Base-by-base conservation (phyloP, 2,113 vertebrate genomes). In the Equus przewalskii region DNA sequence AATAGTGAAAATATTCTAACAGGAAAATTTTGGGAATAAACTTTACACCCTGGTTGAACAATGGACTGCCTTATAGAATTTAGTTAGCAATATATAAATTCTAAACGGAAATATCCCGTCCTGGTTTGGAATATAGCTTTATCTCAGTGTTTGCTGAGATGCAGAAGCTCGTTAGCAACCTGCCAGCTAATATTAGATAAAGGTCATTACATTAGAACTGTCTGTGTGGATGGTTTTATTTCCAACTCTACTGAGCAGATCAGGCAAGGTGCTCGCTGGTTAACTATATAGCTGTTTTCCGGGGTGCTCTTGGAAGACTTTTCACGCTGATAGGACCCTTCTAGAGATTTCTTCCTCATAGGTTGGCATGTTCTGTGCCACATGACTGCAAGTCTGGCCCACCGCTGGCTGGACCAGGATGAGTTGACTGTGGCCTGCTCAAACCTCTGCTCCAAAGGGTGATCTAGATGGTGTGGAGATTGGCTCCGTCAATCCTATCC, bases 1-100 rank as follows among this genome's bases (percentile, higher is more conserved):
- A 75, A 22, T 12, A 75, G 73, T 62, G 54, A 92, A 97, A 76
- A 72, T 76, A 73, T 22, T 69, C 64, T 16, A 70, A 86, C n/a
- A 28, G 22, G 72, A 80, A 60, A 78, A 64, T 87, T 80, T 75
- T 2, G 22, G 49, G 76, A 90, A 44, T 78, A 90, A 75, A 30
- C 56, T 46, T 84, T 89, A 65, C 44, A 51, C 4, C 58, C n/a
- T 9, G 6, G 14, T 46, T 33, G 73, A 82, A 21, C 46, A 82
- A 19, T 28, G 62, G 9, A 22, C 64, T 72, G 54, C 62, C 9
- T 56, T n/a, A 9, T 26, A 24, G 36, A 93, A 16, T 1, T 72
- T 70, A 76, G 14, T 24, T 70, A 75, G 49, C 16, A 69, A 46
- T 44, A n/a, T 22, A 24, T 75, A 51, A 7, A 67, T 60, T 69